Evolutionary conservation across 2,113 vertebrate species (phyloP).

Genomic region (Hippocampus comes): DNA sequence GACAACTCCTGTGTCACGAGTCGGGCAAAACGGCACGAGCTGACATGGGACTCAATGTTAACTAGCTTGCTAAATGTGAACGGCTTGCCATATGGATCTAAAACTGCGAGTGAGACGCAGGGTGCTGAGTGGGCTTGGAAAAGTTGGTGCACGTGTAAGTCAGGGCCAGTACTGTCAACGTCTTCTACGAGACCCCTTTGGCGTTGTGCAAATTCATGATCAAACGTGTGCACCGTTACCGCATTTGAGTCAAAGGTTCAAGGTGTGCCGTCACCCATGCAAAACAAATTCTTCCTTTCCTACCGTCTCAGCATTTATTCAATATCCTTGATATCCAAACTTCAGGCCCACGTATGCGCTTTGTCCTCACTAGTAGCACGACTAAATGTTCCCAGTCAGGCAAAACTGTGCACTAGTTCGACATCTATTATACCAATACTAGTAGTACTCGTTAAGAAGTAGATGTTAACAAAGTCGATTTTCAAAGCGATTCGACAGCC

Average conservation of each 20-base stretch:
- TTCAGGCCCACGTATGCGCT: neutral
- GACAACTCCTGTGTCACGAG: neutral
- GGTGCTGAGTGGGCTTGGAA: neutral
- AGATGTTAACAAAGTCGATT: neutral
- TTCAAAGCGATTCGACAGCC: neutral
- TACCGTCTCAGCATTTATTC: neutral
- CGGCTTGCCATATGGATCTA: too few species aligned
- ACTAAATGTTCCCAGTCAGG: neutral
- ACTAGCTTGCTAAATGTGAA: too few species aligned
- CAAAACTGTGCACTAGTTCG: neutral
- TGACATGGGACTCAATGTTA: too few species aligned
- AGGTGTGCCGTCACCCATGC: neutral
- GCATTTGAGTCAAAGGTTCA: conserved; percentile 27
- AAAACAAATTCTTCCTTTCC: neutral
- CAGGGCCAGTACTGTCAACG: neutral
- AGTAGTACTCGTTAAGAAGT: neutral
- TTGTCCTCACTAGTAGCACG: neutral
- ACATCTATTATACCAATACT: neutral
- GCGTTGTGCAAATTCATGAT: conserved; percentile 65
- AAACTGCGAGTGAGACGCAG: too few species aligned
- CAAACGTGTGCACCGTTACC: conserved; percentile 63
- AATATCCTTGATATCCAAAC: neutral
- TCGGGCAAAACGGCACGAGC: neutral
- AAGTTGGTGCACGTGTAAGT: neutral
- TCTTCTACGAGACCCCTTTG: neutral